phyloP scores from a whole-genome alignment of 2,113 vertebrate species.

The Zapornia atra region DNA sequence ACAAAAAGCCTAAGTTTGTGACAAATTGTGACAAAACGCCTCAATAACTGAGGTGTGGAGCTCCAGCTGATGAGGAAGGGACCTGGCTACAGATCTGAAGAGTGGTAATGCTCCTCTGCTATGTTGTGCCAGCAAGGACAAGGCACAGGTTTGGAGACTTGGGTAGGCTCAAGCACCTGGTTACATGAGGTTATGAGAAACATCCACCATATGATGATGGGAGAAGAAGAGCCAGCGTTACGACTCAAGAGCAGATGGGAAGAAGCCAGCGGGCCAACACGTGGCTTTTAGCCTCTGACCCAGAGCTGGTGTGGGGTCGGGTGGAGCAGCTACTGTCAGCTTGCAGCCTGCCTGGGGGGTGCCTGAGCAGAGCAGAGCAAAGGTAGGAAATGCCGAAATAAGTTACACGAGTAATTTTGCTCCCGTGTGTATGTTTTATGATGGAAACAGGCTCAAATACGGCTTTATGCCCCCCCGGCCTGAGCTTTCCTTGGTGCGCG shows the following conservation, averaged over 20 bases:
- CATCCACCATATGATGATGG: not conserved
- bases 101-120: not conserved
- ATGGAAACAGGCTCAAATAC: not conserved
- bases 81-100: not conserved
- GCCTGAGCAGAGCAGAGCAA: not conserved
- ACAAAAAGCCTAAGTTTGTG: rapidly evolving
- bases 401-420: rapidly evolving
- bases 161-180: not conserved
- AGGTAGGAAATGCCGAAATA: rapidly evolving
- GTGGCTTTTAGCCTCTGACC: not conserved
- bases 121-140: rapidly evolving
- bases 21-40: not conserved
- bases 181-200: not conserved
- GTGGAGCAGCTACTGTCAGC: not conserved
- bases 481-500: rapidly evolving
- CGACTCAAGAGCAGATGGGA: not conserved
- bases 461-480: rapidly evolving
- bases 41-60: not conserved
- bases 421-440: not conserved
- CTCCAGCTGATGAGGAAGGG: not conserved
- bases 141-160: not conserved
- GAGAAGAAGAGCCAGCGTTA: not conserved
- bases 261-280: not conserved
- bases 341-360: rapidly evolving
- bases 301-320: rapidly evolving